A percentile compares a stretch with the other conserved stretches of the same genome.
Conservation (phyloP, 92 coral and sea anemone species). For the Palythoa caribaeorum region DNA sequence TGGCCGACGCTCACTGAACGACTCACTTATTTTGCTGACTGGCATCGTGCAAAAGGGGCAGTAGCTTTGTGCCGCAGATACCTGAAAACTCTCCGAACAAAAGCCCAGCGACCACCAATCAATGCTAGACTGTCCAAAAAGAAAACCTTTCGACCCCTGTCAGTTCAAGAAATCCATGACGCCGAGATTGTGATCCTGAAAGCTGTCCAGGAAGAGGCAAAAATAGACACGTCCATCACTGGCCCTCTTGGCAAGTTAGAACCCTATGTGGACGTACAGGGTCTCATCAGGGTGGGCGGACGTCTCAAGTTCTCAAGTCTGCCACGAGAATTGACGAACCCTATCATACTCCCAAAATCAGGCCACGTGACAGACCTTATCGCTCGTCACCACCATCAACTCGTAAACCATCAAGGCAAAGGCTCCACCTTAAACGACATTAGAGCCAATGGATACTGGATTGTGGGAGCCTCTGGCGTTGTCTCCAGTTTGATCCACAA, state of each 20-base stretch:
- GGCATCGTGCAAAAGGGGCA: conserved; percentile 48
- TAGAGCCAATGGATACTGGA: conserved; percentile 27
- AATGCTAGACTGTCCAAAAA: background rate
- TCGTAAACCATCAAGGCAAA: conserved; percentile 14
- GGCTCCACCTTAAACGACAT: conserved; percentile 13
- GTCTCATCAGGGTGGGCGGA: background rate
- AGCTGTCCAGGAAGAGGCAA: conserved; percentile 35
- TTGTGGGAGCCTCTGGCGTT: conserved; percentile 1
- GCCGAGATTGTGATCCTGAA: conserved; percentile 40
- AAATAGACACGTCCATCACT: background rate
- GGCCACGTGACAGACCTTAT: conserved; percentile 20
- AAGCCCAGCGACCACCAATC: background rate
- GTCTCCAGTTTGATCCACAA: background rate
- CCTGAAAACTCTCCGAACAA: background rate
- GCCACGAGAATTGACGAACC: conserved; percentile 1
- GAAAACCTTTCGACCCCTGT: conserved; percentile 6
- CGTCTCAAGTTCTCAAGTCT: background rate
- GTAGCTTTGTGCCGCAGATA: conserved; percentile 35
- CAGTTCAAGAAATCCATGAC: conserved; percentile 32
- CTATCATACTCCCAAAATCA: background rate
- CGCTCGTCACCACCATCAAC: background rate
- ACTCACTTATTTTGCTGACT: conserved; percentile 26
- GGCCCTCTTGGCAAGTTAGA: conserved; percentile 1
- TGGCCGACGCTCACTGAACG: conserved; percentile 15
- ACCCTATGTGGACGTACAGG: background rate